A percentile compares a stretch with the other conserved stretches of the same genome.
phyloP scores from a whole-genome alignment of 2,888 invertebrate genomes.

The Plebejus melissa region DNA sequence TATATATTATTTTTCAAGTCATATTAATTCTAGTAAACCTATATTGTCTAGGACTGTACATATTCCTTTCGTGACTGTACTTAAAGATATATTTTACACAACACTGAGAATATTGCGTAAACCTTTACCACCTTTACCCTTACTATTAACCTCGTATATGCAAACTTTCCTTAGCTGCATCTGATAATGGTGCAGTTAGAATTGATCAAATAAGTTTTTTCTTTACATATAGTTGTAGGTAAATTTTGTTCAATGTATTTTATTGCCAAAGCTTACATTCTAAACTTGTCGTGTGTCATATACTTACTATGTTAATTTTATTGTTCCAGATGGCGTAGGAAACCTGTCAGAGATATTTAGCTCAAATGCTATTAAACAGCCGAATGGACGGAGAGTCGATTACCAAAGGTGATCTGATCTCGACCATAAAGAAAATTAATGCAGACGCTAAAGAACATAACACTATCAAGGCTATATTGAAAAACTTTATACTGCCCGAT shows the following conservation, averaged over 20 bases:
- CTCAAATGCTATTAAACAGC: constrained; percentile 62
- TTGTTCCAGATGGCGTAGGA: constrained; percentile 73
- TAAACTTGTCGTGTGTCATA: constrained; percentile 27
- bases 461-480: constrained; percentile 61
- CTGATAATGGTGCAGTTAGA: not conserved
- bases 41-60: too few species aligned
- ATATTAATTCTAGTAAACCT: too few species aligned
- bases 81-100: not conserved
- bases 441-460: constrained; percentile 59
- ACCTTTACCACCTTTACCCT: not conserved
- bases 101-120: not conserved
- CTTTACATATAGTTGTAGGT: not conserved
- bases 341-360: constrained; percentile 55
- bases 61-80: too few species aligned
- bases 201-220: not conserved
- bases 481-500: constrained; percentile 65
- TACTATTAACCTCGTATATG: not conserved
- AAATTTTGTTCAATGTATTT: not conserved
- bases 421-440: constrained; percentile 60
- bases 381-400: constrained; percentile 69
- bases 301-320: constrained; percentile 38
- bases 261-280: not conserved
- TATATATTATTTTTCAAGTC: too few species aligned
- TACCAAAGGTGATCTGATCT: constrained; percentile 58
- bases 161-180: not conserved